A percentile compares a stretch with the other conserved stretches of the same genome.
phyloP scores from a whole-genome alignment of 2,797 vertebrate species.

The Miichthys miiuy region DNA sequence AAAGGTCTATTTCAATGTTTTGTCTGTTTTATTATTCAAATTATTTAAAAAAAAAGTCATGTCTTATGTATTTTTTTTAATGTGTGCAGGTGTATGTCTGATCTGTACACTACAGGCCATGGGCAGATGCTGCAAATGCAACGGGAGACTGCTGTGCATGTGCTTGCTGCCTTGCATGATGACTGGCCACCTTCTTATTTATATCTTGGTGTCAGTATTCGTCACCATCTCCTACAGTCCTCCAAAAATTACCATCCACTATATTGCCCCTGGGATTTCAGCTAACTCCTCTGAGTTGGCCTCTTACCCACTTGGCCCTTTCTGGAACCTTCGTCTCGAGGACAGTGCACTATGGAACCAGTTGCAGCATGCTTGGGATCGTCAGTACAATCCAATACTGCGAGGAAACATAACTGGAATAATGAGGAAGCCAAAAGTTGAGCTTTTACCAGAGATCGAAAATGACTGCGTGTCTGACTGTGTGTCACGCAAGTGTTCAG shows the following conservation, averaged over 20 bases:
- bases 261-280: slow-evolving; percentile 80
- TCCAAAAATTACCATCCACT: slow-evolving; percentile 79
- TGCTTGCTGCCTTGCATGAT: slow-evolving; percentile 87
- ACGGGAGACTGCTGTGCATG: slow-evolving; percentile 82
- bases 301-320: slow-evolving; percentile 78
- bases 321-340: slow-evolving; percentile 85
- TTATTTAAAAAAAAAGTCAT: neutral
- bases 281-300: slow-evolving; percentile 71
- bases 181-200: slow-evolving; percentile 86
- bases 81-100: slow-evolving; percentile 50
- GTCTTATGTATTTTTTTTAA: neutral
- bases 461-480: slow-evolving; percentile 65
- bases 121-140: slow-evolving; percentile 84
- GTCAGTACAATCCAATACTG: slow-evolving; percentile 84
- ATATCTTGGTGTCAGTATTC: slow-evolving; percentile 85
- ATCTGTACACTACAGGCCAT: slow-evolving; percentile 61
- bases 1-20: too few species aligned
- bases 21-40: neutral
- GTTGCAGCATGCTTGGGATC: slow-evolving; percentile 84
- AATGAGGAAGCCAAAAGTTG: slow-evolving; percentile 23
- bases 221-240: slow-evolving; percentile 85
- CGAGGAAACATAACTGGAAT: slow-evolving; percentile 65
- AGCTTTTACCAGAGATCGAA: slow-evolving; percentile 24
- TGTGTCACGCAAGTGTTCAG: slow-evolving; percentile 56
- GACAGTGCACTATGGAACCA: slow-evolving; percentile 85